Evolutionary conservation across 2,113 vertebrate genomes (phyloP), one percentile per base, ranked within the genome.

Genomic region (Ranitomeya variabilis): DNA sequence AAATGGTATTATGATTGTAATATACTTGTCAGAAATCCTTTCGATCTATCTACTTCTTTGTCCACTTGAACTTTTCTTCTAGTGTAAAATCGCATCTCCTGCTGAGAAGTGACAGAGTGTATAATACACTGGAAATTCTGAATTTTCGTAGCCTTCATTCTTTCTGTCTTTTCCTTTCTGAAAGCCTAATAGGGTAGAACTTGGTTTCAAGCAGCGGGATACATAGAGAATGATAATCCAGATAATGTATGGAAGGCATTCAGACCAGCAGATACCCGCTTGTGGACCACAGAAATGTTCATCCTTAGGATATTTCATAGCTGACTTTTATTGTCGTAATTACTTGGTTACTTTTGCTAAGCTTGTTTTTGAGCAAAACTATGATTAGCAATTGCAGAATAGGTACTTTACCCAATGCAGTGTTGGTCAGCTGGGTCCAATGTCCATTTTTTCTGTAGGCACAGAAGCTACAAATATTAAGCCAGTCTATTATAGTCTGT

Each of bases 11-110:
- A 80, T 15, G 13, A 60, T 60, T 80, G 5, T 31, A 16, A 81
- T 19, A 55, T 51, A 37, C 13, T 19, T 45, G 59, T 62, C 23
- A 26, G 15, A 81, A 76, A 37, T 62, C 45, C 16, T 10, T 37
- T 31, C 2, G 7, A 15, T 60, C 37, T 19, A 31, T 76, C 73
- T 76, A 52, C 45, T 76, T 62, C 52, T 80, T 59, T 80, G 12
- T 31, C 79, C 54, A 60, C 79, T 80, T 80, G 79, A 59, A 80
- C 79, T 80, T 80, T 57, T 76, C 73, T 76, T 76, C 45, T 21
- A 52, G 73, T 76, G 73, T 76, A 52, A 76, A 76, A 76, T 80
- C 16, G 23, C 52, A 57, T 57, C 54, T 80, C 55, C 52, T 59
- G 55, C 55, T 57, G 54, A 80, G 55, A 80, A 80, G 52, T 80